Evolutionary conservation across 2,797 vertebrate species (phyloP), one percentile per base, ranked within the genome.

Genomic region (Arnoldichthys spilopterus): DNA sequence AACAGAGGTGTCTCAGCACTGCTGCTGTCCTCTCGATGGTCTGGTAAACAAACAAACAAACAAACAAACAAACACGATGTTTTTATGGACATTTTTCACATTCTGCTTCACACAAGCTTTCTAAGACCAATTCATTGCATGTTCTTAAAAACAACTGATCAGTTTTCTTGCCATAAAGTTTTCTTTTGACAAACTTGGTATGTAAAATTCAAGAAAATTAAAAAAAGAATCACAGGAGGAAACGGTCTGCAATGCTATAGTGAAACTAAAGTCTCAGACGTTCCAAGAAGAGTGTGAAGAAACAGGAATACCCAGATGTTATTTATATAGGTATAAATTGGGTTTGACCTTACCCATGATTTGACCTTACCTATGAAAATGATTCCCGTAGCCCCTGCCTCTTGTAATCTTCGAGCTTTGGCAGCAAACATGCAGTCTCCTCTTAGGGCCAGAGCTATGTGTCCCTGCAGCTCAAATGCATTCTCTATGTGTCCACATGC

Each of bases 361-460:
- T 18, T 40, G n/a, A 37, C 11, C 86, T 86, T 78, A 95, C 94
- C 94, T 51, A 95, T 93, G 73, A 95, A 93, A 77, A 95, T 93
- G 81, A 93, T 86, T n/a, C 94, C 94, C 0, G 86, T 86, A 74
- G 89, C 94, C 66, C 93, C 94, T 0, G 92, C 92, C 43, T 92
- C 89, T 85, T 95, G 94, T 20, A 95, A 89, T 43, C 87, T 84
- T 3, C 93, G 92, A 76, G 94, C 94, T 84, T 95, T 95, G 32
- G 78, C 90, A 34, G 93, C 94, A 71, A 95, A 95, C 94, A 94
- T 95, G 85, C 94, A 95, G 82, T 93, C 92, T 0, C 94, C 94
- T 0, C 94, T 92, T 71, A 94, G 84, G 0, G 88, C 91, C 84
- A 95, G 51, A 1, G 91, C 93, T 1, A 95, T 90, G 16, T 59